Percentiles rank a stretch among this genome's conserved stretches.
phyloP scores from a whole-genome alignment of 2,113 vertebrate genomes.

The Eudyptes chrysolophus region DNA sequence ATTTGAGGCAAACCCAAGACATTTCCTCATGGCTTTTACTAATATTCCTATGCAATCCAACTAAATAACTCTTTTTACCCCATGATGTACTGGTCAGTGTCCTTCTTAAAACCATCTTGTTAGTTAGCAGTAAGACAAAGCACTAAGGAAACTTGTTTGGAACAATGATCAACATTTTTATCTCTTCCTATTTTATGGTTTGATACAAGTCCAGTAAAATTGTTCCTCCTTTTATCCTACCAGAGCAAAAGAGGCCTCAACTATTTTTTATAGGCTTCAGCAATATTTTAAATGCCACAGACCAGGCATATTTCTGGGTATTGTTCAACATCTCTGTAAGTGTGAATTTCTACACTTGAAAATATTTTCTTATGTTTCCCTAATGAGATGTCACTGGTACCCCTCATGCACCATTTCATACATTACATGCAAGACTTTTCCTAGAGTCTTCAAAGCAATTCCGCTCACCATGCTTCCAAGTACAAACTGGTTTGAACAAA shows the following conservation, averaged over 20 bases:
- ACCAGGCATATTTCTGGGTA: not conserved
- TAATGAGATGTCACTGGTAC: not conserved
- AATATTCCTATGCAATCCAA: not conserved
- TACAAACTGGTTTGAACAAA: not conserved
- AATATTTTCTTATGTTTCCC: not conserved
- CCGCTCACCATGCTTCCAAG: not conserved
- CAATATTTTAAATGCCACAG: not conserved
- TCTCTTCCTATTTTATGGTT: not conserved
- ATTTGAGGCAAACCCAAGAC: not conserved
- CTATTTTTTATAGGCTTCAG: not conserved
- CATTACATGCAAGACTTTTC: not conserved
- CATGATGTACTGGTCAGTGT: not conserved
- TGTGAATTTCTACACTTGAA: not conserved
- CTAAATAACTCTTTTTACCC: not conserved
- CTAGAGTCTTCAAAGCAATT: not conserved
- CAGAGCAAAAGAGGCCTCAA: not conserved
- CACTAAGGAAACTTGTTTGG: not conserved
- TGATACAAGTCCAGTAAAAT: not conserved
- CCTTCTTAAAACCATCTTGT: not conserved
- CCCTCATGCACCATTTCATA: not conserved
- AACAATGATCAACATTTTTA: not conserved
- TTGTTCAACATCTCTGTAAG: not conserved
- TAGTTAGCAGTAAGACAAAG: not conserved
- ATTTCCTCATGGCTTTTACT: not conserved
- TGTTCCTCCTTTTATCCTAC: not conserved